Base-by-base conservation (phyloP, 2,113 vertebrate species). In the Camelus bactrianus region DNA sequence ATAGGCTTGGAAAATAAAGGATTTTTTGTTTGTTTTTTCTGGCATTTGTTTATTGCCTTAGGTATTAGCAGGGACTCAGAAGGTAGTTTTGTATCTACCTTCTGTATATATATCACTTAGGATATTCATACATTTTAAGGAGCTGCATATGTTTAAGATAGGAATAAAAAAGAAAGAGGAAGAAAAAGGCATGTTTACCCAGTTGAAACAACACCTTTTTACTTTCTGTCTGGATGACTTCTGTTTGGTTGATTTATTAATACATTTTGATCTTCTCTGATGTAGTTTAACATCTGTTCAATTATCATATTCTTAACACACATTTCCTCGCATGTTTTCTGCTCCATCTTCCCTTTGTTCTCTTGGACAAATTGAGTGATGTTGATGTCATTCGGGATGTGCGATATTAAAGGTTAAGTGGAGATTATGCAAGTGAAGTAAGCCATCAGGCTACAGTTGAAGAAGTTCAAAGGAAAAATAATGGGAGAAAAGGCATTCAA, bases 211-310 rank as follows among this genome's bases (percentile, higher is more conserved):
- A 93, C 56, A 97, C 32, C 86, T 75, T 93, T 97, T 93, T 89
- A 58, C 70, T 94, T 96, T 96, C 79, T 97, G 73, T 97, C 89
- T 96, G 35, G 6, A 75, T 97, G 58, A 86, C 79, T 96, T 97
- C 77, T 85, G 67, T 96, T 95, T 93, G 62, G 95, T 72, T 94
- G 95, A 97, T 97, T 96, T 96, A 96, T 97, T 75, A 94, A 97
- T 87, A 83, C 79, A 88, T 94, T 97, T 97, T 94, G 62, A 96
- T 97, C 67, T 91, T 93, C 97, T 65, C 86, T 81, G 56, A 79
- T 93, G 79, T 89, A 95, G 72, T 93, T 96, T 95, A 97, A 96
- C 96, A 98, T 96, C 96, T 97, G 97, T 95, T 98, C 94, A 94
- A 93, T 97, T 97, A 97, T 94, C 94, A 96, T 97, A 89, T 93